Evolutionary conservation across 2,888 invertebrate species (phyloP), one percentile per base, ranked within the genome.

Genomic region (Caenorhabditis sp.): DNA sequence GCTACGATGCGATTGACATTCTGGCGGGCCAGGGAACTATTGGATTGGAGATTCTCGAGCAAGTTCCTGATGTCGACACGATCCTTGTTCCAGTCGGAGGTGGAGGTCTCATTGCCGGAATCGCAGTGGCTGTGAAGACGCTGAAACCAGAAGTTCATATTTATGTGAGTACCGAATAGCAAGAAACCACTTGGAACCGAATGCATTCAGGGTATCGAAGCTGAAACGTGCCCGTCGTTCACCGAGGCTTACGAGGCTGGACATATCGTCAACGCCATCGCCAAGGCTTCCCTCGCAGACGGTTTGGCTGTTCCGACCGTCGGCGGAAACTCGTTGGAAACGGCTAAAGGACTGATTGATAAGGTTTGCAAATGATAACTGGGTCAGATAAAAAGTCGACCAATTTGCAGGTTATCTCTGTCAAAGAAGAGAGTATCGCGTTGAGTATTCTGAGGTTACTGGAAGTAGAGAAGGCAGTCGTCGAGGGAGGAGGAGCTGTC

Each of bases 11-110:
- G 92, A 97, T 97, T 0, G 95, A 97, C 92, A 96, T 97, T 83
- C 95, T 97, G 94, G 96, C 97, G 0, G 97, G 97, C 0, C 97
- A 97, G 92, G 97, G 97, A 11, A 97, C 97, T 0, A 94, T 97
- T 90, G 97, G 96, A 0, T 93, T 98, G 88, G 97, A 97, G 93
- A 96, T 97, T 78, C 92, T 96, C 26, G 96, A 97, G 90, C 96
- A 97, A 92, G 87, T 86, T 2, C 15, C 95, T 0, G 94, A 95
- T 74, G 94, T 96, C 15, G 96, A 97, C 92, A 97, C 97, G 0
- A 94, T 97, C 32, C 93, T 98, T 22, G 95, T 98, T 18, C 97
- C 97, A 0, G 96, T 97, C 0, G 97, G 97, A 0, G 97, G 97
- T n/a, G 96, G 95, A 0, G 97, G 97, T 0, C 93, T 97, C 1